These are phyloP conservation scores for Drosophila affinis DNA, from an alignment of 2,888 invertebrate species.

Conservation along the genomic window DNA sequence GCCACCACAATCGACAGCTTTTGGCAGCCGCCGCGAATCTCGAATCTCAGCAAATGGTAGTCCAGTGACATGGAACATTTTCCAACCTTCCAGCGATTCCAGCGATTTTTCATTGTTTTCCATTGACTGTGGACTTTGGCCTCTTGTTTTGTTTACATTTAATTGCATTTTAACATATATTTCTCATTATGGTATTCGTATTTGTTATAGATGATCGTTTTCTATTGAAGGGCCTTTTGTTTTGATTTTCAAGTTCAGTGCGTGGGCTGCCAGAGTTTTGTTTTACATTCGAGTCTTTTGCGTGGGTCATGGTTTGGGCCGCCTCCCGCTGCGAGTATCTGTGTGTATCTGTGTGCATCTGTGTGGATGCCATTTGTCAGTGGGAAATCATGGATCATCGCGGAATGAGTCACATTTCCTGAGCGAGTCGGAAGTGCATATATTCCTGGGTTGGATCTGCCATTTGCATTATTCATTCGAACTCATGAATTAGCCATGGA, in stretches of 20 bases:
- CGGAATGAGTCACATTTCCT: constrained; percentile 66
- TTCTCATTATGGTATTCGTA: constrained; percentile 31
- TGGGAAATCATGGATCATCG: constrained; percentile 11
- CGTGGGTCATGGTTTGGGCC: constrained; percentile 73
- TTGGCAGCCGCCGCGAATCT: constrained; percentile 65
- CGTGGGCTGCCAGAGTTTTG: constrained; percentile 58
- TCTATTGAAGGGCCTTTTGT: constrained; percentile 50
- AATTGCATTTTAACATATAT: constrained; percentile 54
- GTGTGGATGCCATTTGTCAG: constrained; percentile 62
- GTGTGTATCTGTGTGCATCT: constrained; percentile 6
- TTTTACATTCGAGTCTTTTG: constrained; percentile 40
- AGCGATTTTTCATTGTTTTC: constrained; percentile 61
- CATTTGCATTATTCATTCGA: constrained; percentile 31
- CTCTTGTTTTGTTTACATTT: constrained; percentile 41
- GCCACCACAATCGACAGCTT: constrained; percentile 26
- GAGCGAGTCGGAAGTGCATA: constrained; percentile 56
- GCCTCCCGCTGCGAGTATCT: constrained; percentile 18
- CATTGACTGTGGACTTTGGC: constrained; percentile 43
- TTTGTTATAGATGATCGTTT: constrained; percentile 47
- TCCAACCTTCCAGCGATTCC: constrained; percentile 49
- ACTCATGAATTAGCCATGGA: not conserved
- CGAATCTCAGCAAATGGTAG: constrained; percentile 48
- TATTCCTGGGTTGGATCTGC: not conserved
- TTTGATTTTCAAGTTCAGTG: constrained; percentile 68
- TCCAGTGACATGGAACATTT: constrained; percentile 60